These are phyloP conservation scores for Bujurquina vittata DNA, from an alignment of 2,113 vertebrate genomes.

Conservation along the genomic window DNA sequence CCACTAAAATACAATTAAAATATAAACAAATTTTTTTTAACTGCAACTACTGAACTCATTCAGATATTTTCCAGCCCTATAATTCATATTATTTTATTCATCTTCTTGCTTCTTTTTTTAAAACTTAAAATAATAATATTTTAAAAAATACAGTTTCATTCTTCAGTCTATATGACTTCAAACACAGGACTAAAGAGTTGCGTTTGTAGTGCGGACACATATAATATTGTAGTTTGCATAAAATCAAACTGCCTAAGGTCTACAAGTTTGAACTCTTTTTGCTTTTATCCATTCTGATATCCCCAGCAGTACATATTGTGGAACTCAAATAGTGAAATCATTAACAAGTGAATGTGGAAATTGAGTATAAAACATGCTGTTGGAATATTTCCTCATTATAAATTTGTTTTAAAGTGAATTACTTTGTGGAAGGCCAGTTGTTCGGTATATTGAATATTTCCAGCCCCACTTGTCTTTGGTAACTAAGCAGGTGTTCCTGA, in stretches of 20 bases:
- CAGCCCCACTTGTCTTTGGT: background rate
- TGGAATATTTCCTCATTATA: background rate
- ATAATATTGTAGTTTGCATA: background rate
- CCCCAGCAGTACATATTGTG: background rate
- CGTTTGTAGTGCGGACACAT: background rate
- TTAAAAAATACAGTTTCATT: background rate
- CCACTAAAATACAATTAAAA: background rate
- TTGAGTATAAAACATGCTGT: background rate
- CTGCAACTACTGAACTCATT: background rate
- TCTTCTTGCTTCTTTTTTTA: background rate
- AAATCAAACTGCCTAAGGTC: slow-evolving; percentile 7
- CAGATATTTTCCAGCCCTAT: background rate
- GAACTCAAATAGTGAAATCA: background rate
- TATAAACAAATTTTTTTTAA: background rate
- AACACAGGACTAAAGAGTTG: background rate
- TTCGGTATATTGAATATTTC: background rate
- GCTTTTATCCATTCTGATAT: background rate
- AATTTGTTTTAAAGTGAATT: background rate
- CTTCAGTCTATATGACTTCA: background rate
- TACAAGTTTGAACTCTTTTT: background rate
- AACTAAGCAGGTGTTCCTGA: slow-evolving; percentile 52
- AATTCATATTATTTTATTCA: background rate
- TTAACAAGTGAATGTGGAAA: background rate
- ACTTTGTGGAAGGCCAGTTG: background rate
- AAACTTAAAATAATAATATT: background rate